phyloP scores from a whole-genome alignment of 2,113 vertebrate species.

The Marcusenius ussheri region DNA sequence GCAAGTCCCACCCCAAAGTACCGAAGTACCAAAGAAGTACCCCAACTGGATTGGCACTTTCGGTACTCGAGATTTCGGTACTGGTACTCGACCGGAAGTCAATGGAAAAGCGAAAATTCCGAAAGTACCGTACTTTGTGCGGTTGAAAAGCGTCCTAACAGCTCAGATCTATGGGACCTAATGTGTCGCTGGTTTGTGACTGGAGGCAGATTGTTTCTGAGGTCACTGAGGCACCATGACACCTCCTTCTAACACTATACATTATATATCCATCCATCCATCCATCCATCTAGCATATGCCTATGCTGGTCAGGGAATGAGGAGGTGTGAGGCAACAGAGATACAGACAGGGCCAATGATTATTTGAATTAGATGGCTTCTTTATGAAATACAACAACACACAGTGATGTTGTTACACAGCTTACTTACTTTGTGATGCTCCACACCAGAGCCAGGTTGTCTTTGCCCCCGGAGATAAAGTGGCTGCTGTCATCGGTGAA shows the following conservation, averaged over 20 bases:
- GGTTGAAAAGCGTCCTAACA: too few species aligned
- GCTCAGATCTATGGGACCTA: not conserved
- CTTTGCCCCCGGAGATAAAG: constrained; percentile 86
- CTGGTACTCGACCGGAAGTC: too few species aligned
- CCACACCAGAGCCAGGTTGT: constrained; percentile 87
- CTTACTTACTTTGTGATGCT: constrained; percentile 74
- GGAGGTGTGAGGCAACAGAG: not conserved
- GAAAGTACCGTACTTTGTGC: too few species aligned
- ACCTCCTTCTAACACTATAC: not conserved
- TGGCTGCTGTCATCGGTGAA: constrained; percentile 92
- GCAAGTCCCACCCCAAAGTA: too few species aligned
- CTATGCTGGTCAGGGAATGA: not conserved
- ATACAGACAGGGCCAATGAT: not conserved
- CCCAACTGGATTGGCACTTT: too few species aligned
- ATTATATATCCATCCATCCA: not conserved
- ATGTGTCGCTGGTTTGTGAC: not conserved
- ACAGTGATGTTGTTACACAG: not conserved
- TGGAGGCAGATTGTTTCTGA: not conserved
- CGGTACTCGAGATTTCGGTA: too few species aligned
- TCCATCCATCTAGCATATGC: not conserved
- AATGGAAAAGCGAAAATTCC: too few species aligned
- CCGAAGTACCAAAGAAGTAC: too few species aligned
- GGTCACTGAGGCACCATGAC: not conserved
- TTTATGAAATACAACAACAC: not conserved
- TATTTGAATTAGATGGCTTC: not conserved